A percentile compares a stretch with the other conserved stretches of the same genome.
phyloP scores from a whole-genome alignment of 37 sponge, comb jelly and placozoan genomes.

The Aplysina aerophoba region DNA sequence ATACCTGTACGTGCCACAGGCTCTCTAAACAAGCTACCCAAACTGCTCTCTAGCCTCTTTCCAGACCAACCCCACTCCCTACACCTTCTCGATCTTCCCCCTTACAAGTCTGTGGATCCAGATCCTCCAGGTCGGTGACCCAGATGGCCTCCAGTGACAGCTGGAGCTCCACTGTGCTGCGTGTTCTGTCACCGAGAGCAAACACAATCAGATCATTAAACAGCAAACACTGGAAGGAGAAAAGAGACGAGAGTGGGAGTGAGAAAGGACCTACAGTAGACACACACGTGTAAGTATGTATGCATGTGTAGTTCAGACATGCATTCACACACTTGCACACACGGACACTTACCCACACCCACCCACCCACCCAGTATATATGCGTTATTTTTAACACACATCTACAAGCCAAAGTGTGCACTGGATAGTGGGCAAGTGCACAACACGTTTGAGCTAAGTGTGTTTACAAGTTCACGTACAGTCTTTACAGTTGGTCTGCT shows the following conservation, averaged over 20 bases:
- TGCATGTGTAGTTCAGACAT: too few species aligned
- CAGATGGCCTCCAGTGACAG: conserved; percentile 86
- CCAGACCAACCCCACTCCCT: too few species aligned
- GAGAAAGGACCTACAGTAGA: background rate
- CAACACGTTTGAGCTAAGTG: too few species aligned
- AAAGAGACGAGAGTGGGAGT: background rate
- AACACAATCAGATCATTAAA: conserved; percentile 93
- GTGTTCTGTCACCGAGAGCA: conserved; percentile 75
- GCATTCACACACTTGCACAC: too few species aligned
- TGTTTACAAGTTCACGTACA: too few species aligned
- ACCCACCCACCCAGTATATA: too few species aligned
- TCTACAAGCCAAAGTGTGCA: too few species aligned
- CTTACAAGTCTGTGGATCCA: conserved; percentile 88
- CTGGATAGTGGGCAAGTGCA: too few species aligned
- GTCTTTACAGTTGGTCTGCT: too few species aligned
- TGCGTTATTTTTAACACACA: too few species aligned
- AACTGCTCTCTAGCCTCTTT: background rate
- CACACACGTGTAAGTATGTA: background rate
- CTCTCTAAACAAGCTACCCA: background rate
- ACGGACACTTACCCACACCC: too few species aligned
- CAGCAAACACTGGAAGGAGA: conserved; percentile 71
- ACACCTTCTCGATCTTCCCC: background rate
- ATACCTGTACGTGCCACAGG: too few species aligned
- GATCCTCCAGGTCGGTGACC: conserved; percentile 87
- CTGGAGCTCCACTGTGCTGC: conserved; percentile 80